Percentiles rank a stretch among this genome's conserved stretches.
Evolutionary conservation across 2,888 invertebrate species (phyloP).

Genomic region (Ectemnius continuus): DNA sequence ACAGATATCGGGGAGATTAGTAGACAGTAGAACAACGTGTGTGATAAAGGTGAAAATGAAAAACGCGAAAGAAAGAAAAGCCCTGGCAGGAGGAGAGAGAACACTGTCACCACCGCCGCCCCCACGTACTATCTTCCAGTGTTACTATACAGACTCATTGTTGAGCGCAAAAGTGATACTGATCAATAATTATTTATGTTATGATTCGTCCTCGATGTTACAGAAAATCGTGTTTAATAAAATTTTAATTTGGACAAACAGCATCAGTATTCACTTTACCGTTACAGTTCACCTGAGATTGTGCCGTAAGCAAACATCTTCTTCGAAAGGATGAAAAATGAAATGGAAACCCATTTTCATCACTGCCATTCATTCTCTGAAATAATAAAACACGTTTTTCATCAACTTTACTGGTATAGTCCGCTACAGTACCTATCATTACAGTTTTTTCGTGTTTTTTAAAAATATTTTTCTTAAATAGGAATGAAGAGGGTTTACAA

Average conservation of each 20-base stretch:
- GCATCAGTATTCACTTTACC: conserved; percentile 56
- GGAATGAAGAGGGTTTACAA: no score
- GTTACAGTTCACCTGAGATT: conserved; percentile 44
- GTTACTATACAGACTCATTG: conserved; percentile 76
- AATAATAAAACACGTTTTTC: conserved; percentile 30
- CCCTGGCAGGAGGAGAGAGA: conserved; percentile 50
- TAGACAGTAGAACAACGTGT: conserved; percentile 24
- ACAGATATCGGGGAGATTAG: no score
- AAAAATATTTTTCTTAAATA: no score
- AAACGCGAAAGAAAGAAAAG: conserved; percentile 28
- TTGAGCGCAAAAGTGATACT: conserved; percentile 77
- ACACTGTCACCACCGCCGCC: conserved; percentile 55
- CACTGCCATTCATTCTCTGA: conserved; percentile 56
- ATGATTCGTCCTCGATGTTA: conserved; percentile 78
- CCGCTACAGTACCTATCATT: conserved; percentile 10
- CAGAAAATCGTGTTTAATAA: conserved; percentile 77
- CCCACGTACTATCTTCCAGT: conserved; percentile 76
- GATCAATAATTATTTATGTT: conserved; percentile 77
- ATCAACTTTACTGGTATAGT: conserved; percentile 22
- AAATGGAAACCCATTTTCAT: conserved; percentile 48
- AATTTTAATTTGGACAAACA: conserved; percentile 77
- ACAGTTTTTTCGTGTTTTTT: conserved; percentile 8
- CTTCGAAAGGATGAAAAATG: conserved; percentile 11
- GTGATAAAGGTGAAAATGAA: conserved; percentile 22
- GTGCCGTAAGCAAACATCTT: background rate